Evolutionary conservation across 2,888 invertebrate genomes (phyloP).

Genomic region (Hartigia nigra): DNA sequence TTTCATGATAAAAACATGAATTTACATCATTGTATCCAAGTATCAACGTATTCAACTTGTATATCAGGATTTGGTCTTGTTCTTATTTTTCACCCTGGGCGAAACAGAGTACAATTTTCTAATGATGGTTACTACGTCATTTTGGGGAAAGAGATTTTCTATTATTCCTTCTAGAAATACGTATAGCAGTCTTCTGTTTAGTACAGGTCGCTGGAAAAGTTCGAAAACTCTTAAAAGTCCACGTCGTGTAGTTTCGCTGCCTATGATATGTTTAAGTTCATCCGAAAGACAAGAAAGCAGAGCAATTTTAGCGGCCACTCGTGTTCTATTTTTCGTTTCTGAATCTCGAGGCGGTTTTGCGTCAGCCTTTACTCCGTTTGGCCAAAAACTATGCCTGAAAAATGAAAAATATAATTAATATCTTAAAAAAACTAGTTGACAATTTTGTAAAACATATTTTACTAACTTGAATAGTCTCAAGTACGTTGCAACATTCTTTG

Average conservation of each 20-base stretch:
- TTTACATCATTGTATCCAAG: not conserved
- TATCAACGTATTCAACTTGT: not conserved
- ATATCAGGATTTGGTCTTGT: slow-evolving; percentile 49
- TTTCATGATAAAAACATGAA: not conserved
- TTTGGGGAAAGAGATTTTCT: slow-evolving; percentile 82
- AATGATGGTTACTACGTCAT: slow-evolving; percentile 78
- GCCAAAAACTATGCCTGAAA: slow-evolving; percentile 72
- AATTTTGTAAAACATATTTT: slow-evolving; percentile 24
- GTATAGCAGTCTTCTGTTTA: slow-evolving; percentile 86
- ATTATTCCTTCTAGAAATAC: slow-evolving; percentile 87
- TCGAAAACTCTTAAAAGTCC: slow-evolving; percentile 88
- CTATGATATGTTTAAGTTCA: slow-evolving; percentile 89
- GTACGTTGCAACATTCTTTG: slow-evolving; percentile 89
- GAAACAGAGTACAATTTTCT: slow-evolving; percentile 79
- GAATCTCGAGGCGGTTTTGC: slow-evolving; percentile 68
- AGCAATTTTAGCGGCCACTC: slow-evolving; percentile 88
- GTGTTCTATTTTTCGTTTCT: slow-evolving; percentile 77
- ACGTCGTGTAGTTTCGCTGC: slow-evolving; percentile 86
- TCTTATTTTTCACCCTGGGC: slow-evolving; percentile 58
- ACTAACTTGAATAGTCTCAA: slow-evolving; percentile 85
- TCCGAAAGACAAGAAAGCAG: slow-evolving; percentile 88
- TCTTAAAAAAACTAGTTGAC: slow-evolving; percentile 69
- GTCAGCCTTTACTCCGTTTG: slow-evolving; percentile 71
- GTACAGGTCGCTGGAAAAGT: slow-evolving; percentile 85
- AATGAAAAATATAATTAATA: slow-evolving; percentile 28